Conservation (phyloP, 2,888 invertebrate species). For the Iphiclides podalirius region DNA sequence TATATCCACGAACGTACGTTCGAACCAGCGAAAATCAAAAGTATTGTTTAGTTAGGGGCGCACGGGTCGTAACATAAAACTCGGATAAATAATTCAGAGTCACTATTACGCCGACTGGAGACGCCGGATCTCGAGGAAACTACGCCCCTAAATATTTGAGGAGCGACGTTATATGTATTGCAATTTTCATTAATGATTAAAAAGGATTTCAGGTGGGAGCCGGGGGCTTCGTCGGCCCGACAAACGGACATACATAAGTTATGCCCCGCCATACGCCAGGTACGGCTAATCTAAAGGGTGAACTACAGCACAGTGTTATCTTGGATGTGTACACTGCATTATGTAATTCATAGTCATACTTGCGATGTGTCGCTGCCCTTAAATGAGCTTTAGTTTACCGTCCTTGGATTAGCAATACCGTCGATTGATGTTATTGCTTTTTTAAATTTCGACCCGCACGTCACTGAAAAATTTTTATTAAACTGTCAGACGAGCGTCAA, state of each 20-base stretch:
- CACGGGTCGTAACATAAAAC: constrained; percentile 68
- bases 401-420: too few species aligned
- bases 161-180: constrained; percentile 74
- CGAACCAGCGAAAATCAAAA: constrained; percentile 49
- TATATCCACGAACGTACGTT: too few species aligned
- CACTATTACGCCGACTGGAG: constrained; percentile 59
- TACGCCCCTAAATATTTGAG: constrained; percentile 71
- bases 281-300: constrained; percentile 60
- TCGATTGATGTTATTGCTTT: too few species aligned
- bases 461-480: too few species aligned
- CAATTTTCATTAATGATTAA: constrained; percentile 77
- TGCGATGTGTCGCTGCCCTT: constrained; percentile 17
- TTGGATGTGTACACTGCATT: constrained; percentile 47
- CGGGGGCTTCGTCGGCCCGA: constrained; percentile 44
- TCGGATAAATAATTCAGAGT: constrained; percentile 69
- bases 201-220: constrained; percentile 56
- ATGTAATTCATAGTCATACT: constrained; percentile 50
- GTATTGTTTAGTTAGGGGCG: constrained; percentile 59
- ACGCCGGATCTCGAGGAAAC: constrained; percentile 50
- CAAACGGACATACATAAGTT: constrained; percentile 58
- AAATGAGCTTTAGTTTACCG: not conserved
- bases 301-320: constrained; percentile 48
- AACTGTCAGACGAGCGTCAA: too few species aligned
- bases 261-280: constrained; percentile 47
- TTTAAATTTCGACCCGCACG: too few species aligned